phyloP scores from a whole-genome alignment of 2,888 invertebrate species.

The Petrophora chlorosata region DNA sequence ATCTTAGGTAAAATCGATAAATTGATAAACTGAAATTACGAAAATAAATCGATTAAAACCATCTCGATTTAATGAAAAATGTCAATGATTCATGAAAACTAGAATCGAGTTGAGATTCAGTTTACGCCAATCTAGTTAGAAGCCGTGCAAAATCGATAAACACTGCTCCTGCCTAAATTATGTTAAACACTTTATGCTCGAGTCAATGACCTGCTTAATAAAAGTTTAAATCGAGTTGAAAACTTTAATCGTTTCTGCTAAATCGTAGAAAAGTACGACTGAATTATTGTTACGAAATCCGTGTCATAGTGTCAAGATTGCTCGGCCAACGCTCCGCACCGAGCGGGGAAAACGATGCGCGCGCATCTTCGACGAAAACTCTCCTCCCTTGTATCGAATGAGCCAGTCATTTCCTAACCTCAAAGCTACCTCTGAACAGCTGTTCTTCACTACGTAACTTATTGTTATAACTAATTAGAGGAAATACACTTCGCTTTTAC shows the following conservation, averaged over 20 bases:
- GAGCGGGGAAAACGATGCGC: constrained; percentile 53
- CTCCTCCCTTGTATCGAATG: constrained; percentile 67
- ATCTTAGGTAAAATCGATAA: too few species aligned
- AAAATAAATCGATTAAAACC: too few species aligned
- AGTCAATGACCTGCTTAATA: too few species aligned
- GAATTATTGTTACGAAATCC: constrained; percentile 1
- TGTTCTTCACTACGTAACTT: constrained; percentile 56
- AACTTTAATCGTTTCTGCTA: not conserved
- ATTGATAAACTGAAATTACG: too few species aligned
- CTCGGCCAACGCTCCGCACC: constrained; percentile 45
- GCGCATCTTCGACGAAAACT: constrained; percentile 64
- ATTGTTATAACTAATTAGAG: constrained; percentile 38
- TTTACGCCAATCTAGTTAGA: too few species aligned
- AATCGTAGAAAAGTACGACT: not conserved
- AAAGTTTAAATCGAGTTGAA: not conserved
- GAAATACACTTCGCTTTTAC: constrained; percentile 19
- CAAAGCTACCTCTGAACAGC: constrained; percentile 64
- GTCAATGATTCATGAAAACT: too few species aligned
- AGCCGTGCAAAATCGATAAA: too few species aligned
- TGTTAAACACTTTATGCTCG: too few species aligned
- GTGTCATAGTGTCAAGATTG: constrained; percentile 34
- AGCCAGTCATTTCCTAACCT: constrained; percentile 78
- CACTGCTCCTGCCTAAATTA: too few species aligned
- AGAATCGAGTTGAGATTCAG: too few species aligned
- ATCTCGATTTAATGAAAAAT: too few species aligned